Evolutionary conservation across 2,797 vertebrate genomes (phyloP).

Genomic region (Paedocypris micromegethes): DNA sequence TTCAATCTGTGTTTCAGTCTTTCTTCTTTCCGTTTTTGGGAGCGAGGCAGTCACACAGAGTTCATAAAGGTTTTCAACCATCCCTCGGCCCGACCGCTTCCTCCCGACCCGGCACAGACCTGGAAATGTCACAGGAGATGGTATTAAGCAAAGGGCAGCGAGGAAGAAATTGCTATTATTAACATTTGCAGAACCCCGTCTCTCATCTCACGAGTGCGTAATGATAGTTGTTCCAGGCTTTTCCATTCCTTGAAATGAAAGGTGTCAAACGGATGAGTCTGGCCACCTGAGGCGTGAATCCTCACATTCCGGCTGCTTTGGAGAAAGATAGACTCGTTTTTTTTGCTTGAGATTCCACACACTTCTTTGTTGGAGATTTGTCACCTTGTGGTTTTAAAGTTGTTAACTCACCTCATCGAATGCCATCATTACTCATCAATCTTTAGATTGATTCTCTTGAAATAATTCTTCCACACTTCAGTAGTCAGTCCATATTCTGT

Average conservation of each 20-base stretch:
- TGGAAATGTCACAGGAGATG: slow-evolving; percentile 46
- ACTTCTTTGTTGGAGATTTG: neutral
- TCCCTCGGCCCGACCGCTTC: slow-evolving; percentile 26
- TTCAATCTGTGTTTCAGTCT: neutral
- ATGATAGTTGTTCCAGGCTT: slow-evolving; percentile 36
- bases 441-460: no score
- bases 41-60: neutral
- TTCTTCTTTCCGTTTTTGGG: neutral
- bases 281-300: slow-evolving; percentile 37
- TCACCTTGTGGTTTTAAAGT: slow-evolving; percentile 1
- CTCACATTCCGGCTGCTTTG: slow-evolving; percentile 10
- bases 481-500: no score
- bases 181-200: slow-evolving; percentile 39
- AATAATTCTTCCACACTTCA: no score
- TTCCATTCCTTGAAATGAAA: slow-evolving; percentile 25
- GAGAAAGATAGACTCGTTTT: no score
- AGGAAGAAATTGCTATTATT: slow-evolving; percentile 48
- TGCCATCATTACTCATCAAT: no score
- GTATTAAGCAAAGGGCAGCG: slow-evolving; percentile 49
- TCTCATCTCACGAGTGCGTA: slow-evolving; percentile 39
- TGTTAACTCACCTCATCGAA: neutral
- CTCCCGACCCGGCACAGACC: slow-evolving; percentile 27
- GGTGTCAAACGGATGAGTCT: slow-evolving; percentile 32
- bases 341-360: neutral
- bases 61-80: slow-evolving; percentile 28